Evolutionary conservation across 1,140 invertebrate species (phyloP), one percentile per base, ranked within the genome.

Genomic region (Penaeus indicus): DNA sequence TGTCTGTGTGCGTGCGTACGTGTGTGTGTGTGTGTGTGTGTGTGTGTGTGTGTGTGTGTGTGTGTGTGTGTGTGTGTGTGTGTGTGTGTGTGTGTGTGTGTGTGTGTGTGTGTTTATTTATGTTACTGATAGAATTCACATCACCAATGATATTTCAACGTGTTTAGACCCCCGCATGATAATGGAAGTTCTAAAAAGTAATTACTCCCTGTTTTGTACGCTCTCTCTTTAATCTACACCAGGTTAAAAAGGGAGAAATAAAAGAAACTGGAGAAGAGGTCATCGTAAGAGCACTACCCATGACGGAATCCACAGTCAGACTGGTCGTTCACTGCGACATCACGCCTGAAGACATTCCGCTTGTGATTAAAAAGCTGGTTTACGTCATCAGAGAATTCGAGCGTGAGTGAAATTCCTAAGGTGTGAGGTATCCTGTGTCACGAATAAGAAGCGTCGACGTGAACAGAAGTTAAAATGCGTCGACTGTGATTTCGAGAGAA

Each of bases 371-470:
- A 1, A 86, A 86, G 22, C 27, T 86, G 19, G 27, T 42, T 32
- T 86, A 86, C 32, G 85, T 86, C 61, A 86, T 86, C n/a, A 80
- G 25, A 42, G 85, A 86, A 60, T 64, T 86, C 22, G 75, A 86
- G 54, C 5, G 11, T 11, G 54, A 54, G 54, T 54, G 54, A 54
- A 16, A 54, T 13, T 54, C 54, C 32, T 1, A 32, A 32, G 32
- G 32, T 32, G 32, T 47, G 11, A 3, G 8, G 3, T 10, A 10
- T 11, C 47, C 13, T 54, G 47, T 10, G 47, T 54, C 11, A 10
- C 0, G 8, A 54, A 54, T 54, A 54, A 10, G 47, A 10, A 13
- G 11, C 11, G 47, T 3, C 0, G 11, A 11, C 13, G 47, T 54
- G 47, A 54, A 54, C 47, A 54, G 13, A 54, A 54, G n/a, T n/a